Conservation (phyloP, 1,140 invertebrate species). For the Dolichoris vasculosae region DNA sequence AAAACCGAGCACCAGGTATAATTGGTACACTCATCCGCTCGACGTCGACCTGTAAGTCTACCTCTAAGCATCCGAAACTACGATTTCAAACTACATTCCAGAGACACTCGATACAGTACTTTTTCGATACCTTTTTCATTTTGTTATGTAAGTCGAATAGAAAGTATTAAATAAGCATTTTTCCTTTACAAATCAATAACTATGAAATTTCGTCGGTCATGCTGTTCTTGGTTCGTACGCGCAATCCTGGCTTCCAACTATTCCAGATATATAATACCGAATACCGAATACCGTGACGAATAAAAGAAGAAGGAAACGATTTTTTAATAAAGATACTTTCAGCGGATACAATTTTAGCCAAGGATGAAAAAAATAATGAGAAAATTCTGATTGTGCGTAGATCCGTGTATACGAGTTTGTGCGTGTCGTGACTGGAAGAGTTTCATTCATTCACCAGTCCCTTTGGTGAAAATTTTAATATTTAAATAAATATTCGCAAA, state of each 20-base stretch:
- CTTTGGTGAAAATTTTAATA: slow-evolving; percentile 41
- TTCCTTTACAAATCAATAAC: not conserved
- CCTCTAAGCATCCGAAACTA: not conserved
- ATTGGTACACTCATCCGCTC: not conserved
- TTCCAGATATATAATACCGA: not conserved
- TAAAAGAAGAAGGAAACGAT: slow-evolving; percentile 20
- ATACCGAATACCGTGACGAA: not conserved
- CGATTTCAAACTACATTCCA: not conserved
- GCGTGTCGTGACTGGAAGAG: not conserved
- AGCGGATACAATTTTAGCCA: slow-evolving; percentile 25
- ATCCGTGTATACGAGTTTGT: not conserved
- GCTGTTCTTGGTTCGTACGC: not conserved
- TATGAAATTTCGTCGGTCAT: not conserved
- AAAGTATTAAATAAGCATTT: slow-evolving; percentile 1
- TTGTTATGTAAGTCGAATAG: not conserved
- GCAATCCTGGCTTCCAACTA: not conserved
- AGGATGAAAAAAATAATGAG: not conserved
- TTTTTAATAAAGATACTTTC: not conserved
- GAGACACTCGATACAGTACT: not conserved
- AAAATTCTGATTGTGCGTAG: not conserved
- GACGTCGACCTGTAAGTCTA: not conserved
- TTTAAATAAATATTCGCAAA: slow-evolving; percentile 30
- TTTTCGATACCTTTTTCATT: not conserved
- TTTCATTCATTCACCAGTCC: slow-evolving; percentile 21
- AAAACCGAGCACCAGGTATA: not conserved